phyloP scores from a whole-genome alignment of 2,113 vertebrate genomes.

The Sceloporus undulatus region DNA sequence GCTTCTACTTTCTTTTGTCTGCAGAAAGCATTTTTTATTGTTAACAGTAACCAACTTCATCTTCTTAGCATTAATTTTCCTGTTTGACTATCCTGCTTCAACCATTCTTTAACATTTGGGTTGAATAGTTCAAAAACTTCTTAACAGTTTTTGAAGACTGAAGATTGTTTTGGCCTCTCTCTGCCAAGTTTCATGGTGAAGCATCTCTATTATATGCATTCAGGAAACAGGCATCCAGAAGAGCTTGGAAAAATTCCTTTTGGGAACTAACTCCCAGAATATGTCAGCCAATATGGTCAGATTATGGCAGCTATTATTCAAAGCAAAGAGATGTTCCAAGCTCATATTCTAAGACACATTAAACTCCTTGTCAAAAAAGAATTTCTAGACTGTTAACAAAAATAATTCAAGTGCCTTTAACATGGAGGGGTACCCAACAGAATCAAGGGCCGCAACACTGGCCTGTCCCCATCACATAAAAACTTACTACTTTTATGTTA shows the following conservation, averaged over 20 bases:
- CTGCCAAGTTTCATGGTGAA: neutral
- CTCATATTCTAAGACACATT: too few relatives aligned
- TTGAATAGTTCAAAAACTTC: neutral
- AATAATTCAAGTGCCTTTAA: neutral
- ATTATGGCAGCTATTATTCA: too few relatives aligned
- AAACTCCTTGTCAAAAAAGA: neutral
- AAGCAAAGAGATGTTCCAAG: too few relatives aligned
- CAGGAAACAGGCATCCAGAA: too few relatives aligned
- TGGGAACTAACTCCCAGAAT: too few relatives aligned
- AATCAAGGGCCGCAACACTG: too few relatives aligned
- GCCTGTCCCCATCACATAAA: neutral
- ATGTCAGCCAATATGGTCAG: too few relatives aligned
- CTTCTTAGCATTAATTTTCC: neutral
- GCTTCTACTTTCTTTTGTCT: constrained; percentile 33
- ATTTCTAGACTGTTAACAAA: neutral
- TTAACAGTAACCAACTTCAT: neutral
- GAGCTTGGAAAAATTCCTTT: too few relatives aligned
- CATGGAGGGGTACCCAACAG: neutral
- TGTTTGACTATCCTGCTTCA: neutral
- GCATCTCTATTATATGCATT: neutral
- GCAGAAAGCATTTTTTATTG: neutral
- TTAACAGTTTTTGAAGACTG: neutral
- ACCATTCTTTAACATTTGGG: neutral
- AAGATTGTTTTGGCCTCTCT: neutral
- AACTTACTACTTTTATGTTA: neutral